Evolutionary conservation across 2,888 invertebrate genomes (phyloP).

Genomic region (Drosophila mettleri): DNA sequence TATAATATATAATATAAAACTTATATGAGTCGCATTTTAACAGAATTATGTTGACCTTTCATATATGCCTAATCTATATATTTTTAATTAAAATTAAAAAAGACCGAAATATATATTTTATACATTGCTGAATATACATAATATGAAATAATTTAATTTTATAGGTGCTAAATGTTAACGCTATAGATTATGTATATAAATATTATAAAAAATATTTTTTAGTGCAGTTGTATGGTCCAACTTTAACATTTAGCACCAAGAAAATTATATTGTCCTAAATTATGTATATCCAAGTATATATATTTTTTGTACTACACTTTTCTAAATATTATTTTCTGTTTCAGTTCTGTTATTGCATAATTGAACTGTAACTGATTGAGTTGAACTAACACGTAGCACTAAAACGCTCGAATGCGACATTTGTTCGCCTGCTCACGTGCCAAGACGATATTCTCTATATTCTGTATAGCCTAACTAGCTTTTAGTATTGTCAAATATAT

Average conservation of each 20-base stretch:
- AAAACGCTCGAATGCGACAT: constrained; percentile 31
- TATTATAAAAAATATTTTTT: too few species aligned
- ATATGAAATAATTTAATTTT: too few species aligned
- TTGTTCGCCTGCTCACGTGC: constrained; percentile 23
- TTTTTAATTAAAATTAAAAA: too few species aligned
- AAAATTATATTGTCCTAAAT: not conserved
- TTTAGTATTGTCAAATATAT: not conserved
- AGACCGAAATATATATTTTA: too few species aligned
- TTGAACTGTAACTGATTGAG: constrained; percentile 18
- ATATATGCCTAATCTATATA: not conserved
- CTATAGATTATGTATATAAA: too few species aligned
- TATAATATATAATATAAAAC: not conserved
- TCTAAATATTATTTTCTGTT: not conserved
- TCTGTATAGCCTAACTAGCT: not conserved
- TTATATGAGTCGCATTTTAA: not conserved
- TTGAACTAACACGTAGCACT: constrained; percentile 50
- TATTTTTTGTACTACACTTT: not conserved
- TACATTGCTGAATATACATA: too few species aligned
- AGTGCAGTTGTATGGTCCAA: too few species aligned
- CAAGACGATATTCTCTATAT: not conserved
- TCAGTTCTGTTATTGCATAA: constrained; percentile 44
- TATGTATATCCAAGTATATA: not conserved
- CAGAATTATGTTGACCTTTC: not conserved
- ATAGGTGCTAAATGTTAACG: too few species aligned
- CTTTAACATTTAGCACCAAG: not conserved